Evolutionary conservation across 2,797 vertebrate species (phyloP), one percentile per base, ranked within the genome.

Genomic region (Setipinna tenuifilis): DNA sequence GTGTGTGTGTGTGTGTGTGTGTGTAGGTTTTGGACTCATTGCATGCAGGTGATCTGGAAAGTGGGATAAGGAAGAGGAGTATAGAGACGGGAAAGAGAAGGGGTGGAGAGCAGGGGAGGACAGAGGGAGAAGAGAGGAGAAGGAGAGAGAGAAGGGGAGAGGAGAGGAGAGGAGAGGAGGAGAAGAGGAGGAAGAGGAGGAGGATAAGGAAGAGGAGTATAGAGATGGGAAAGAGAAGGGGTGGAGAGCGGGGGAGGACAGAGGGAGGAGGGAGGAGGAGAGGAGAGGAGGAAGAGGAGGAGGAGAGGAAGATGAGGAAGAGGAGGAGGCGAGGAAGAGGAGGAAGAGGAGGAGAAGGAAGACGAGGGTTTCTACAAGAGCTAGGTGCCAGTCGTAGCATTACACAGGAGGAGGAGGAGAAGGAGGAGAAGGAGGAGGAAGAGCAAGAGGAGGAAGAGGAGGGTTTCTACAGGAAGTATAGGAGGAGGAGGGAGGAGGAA

Each of bases 1-100:
- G 68, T 75, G 68, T 75, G 68, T 75, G 68, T 75, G 68, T 68
- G 25, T 71, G 65, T 71, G 65, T 71, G 65, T 68, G 61, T 25
- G 61, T 10, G 61, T 62, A 9, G 12, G 21, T 65, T 65, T 65
- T 65, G 16, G 68, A 75, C 28, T 75, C 68, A 41, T 75, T 75
- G 68, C 68, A 75, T 75, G 68, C 68, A 75, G 28, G 68, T 75
- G 68, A 75, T 16, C 28, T 75, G 28, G 68, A 17, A 75, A 19
- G 28, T 75, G 62, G 23, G 62, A 35, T 31, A 68, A 68, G 28
- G 61, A 65, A 23, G 23, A 25, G 9, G 23, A 25, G 61, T 5
- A 75, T 14, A 31, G 28, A 16, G 12, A 16, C 3, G 19, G 19
- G 7, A 11, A 28, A 25, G 12, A 16, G 50, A 7, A 54, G 50